Percentiles rank a stretch among this genome's conserved stretches.
Evolutionary conservation across 2,888 invertebrate genomes (phyloP).

Genomic region (Actias luna): DNA sequence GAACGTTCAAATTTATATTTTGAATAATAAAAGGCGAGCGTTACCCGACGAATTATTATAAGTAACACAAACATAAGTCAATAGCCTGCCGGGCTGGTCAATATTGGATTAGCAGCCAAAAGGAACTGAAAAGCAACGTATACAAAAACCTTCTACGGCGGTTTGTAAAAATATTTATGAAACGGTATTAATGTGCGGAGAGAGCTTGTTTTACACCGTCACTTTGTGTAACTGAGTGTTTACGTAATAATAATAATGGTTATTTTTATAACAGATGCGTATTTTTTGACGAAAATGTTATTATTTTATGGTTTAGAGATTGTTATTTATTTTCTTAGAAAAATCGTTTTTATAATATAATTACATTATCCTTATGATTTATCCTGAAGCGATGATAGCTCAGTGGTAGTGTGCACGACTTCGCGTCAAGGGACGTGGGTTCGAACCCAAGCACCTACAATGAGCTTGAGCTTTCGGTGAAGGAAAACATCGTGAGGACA

Average conservation of each 20-base stretch:
- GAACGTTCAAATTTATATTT: constrained; percentile 75
- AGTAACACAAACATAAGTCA: constrained; percentile 80
- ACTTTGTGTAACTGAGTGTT: neutral
- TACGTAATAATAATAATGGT: neutral
- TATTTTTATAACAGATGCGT: neutral
- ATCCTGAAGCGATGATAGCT: no score
- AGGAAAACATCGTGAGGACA: no score
- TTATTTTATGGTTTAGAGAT: neutral
- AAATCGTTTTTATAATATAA: no score
- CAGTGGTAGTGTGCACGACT: no score
- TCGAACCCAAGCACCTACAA: no score
- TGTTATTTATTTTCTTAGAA: no score
- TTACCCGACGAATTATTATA: constrained; percentile 74
- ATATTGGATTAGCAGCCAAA: constrained; percentile 81
- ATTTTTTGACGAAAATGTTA: no score
- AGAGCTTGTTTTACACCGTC: constrained; percentile 38
- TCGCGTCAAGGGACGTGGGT: no score
- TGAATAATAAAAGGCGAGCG: constrained; percentile 77
- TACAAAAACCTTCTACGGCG: constrained; percentile 82
- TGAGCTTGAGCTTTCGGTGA: no score
- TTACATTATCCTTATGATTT: no score
- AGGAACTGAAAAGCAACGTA: constrained; percentile 82
- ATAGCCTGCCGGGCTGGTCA: constrained; percentile 79
- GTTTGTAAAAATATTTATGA: constrained; percentile 79
- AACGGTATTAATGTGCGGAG: constrained; percentile 55